Base-by-base conservation (phyloP, 1,140 invertebrate genomes). In the Papilio polytes region DNA sequence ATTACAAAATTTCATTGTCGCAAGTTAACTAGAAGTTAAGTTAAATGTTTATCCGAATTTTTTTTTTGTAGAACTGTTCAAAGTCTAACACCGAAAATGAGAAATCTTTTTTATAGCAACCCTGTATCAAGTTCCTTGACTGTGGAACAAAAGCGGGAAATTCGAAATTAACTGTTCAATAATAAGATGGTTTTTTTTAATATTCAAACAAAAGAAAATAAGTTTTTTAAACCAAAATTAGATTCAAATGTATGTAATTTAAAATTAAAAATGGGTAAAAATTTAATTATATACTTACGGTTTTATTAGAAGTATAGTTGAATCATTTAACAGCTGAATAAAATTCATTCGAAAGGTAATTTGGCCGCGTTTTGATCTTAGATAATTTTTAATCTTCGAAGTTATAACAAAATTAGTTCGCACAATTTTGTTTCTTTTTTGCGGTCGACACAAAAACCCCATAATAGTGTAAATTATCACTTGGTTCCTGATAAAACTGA, bases 371-470 rank as follows among this genome's bases (percentile, higher is more conserved):
- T 82, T 84, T 26, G 77, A 63, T 26, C 72, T 63, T 76, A 83
- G 81, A 74, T 85, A 83, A 73, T 87, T 86, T 80, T 87, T 82
- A 79, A 81, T 80, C 78, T 88, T 87, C 59, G 85, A 80, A 82
- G 81, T 74, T 41, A 82, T 76, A 76, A 88, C 77, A 53, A 87
- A 82, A 77, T 84, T 87, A 36, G 22, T 82, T 22, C 82, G 66
- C 1, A 66, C 66, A 31, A 86, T 48, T 81, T 85, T 90, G 73
- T 72, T 85, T 80, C 78, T 87, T 83, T 84, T 83, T 70, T 89
- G 86, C 10, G 78, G 70, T 70, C 86, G 86, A 73, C 91, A 92
- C 81, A 85, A 84, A 81, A 87, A 89, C 79, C 91, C 90, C 91
- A 92, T 92, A 84, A 82, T 89, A 82, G 63, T 31, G 12, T 36